phyloP scores from a whole-genome alignment of 2,888 invertebrate species.

The Dicyrtoma fusca region DNA sequence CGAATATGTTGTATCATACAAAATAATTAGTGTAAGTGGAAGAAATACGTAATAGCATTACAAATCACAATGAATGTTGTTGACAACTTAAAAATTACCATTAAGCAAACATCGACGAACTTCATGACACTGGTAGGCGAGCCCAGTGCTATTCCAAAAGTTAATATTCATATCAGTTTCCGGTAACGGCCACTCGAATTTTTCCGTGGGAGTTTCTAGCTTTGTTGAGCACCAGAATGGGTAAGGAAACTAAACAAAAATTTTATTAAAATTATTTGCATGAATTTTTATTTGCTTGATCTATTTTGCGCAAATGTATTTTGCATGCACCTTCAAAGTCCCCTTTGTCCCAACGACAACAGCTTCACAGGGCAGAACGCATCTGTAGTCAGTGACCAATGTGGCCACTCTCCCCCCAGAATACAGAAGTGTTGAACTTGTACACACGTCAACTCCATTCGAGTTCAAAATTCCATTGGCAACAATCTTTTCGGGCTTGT shows the following conservation, averaged over 20 bases:
- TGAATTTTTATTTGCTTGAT: not conserved
- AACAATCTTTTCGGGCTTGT: slow-evolving; percentile 70
- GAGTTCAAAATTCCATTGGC: slow-evolving; percentile 72
- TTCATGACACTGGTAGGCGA: slow-evolving; percentile 78
- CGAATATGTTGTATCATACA: too few relatives aligned
- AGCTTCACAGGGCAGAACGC: slow-evolving; percentile 68
- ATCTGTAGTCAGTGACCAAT: slow-evolving; percentile 64
- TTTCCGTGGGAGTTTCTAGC: slow-evolving; percentile 63
- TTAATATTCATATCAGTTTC: slow-evolving; percentile 65
- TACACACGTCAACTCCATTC: slow-evolving; percentile 72
- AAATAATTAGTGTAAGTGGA: too few relatives aligned
- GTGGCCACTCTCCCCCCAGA: slow-evolving; percentile 68
- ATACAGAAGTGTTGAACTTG: slow-evolving; percentile 70
- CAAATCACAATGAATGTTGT: not conserved
- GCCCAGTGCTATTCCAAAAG: slow-evolving; percentile 71
- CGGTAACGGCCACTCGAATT: slow-evolving; percentile 69
- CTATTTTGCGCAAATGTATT: too few relatives aligned
- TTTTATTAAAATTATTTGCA: not conserved
- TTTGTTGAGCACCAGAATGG: slow-evolving; percentile 75
- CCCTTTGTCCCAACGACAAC: slow-evolving; percentile 73
- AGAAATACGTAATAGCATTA: too few relatives aligned
- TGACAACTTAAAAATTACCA: slow-evolving; percentile 61
- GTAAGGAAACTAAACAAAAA: slow-evolving; percentile 54
- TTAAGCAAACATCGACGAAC: slow-evolving; percentile 72
- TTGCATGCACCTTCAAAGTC: slow-evolving; percentile 68